Percentiles rank a stretch among this genome's conserved stretches.
Conservation (phyloP, 1,140 invertebrate species). For the Cataglyphis hispanica region DNA sequence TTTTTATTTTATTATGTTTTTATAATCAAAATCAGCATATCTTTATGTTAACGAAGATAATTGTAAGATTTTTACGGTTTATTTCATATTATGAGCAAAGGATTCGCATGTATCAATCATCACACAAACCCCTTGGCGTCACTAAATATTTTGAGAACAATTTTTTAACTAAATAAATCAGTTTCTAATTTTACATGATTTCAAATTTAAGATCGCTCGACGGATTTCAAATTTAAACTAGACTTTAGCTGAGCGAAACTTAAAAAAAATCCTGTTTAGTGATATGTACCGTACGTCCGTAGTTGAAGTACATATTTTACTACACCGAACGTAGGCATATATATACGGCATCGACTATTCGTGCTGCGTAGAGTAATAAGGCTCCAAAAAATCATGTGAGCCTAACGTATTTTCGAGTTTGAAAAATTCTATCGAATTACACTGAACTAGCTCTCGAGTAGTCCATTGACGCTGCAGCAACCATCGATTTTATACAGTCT, state of each 20-base stretch:
- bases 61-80: neutral
- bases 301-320: slow-evolving; percentile 20
- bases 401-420: slow-evolving; percentile 30
- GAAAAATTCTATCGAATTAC: slow-evolving; percentile 22
- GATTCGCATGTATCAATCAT: neutral
- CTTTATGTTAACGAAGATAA: neutral
- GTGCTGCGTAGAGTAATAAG: neutral
- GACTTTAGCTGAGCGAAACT: neutral
- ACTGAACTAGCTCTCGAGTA: slow-evolving; percentile 2
- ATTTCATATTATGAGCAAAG: neutral
- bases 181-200: slow-evolving; percentile 6
- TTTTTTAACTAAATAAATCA: slow-evolving; percentile 2
- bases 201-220: neutral
- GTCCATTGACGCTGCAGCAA: slow-evolving; percentile 10
- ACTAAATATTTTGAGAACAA: neutral
- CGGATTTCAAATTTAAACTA: neutral
- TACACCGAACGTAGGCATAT: slow-evolving; percentile 31
- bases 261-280: slow-evolving; percentile 54
- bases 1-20: neutral
- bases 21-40: neutral
- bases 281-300: slow-evolving; percentile 72
- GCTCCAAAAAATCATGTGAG: slow-evolving; percentile 23
- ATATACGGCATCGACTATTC: slow-evolving; percentile 11
- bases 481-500: slow-evolving; percentile 41
- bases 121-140: neutral